Base-by-base conservation (phyloP, 2,797 vertebrate genomes). In the Molossus molossus region DNA sequence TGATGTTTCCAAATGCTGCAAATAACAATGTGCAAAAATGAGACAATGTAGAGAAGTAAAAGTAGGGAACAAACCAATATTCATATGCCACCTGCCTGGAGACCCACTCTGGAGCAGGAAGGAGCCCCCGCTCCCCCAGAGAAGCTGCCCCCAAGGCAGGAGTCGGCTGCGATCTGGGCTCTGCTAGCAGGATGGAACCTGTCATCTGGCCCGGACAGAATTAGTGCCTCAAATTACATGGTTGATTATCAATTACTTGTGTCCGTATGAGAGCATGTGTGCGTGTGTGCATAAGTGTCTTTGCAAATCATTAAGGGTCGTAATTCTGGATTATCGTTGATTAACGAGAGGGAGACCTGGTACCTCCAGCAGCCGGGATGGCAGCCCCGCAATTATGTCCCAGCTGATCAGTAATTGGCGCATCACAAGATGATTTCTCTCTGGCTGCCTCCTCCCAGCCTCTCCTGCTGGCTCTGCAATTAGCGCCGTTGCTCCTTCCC, bases 291-390 rank as follows among this genome's bases (percentile, higher is more conserved):
- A 73, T 72, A 50, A 97, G 97, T 97, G 65, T 97, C 97, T 98
- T 94, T 93, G 95, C 92, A 98, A 98, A 98, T 98, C 98, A 98
- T 98, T 98, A 98, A 97, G 97, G 73, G 96, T 96, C 95, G 86
- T 98, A 97, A 98, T 97, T 98, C 96, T 98, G 94, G 95, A 96
- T 98, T 97, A 95, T 94, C 79, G 87, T 91, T 97, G 97, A 98
- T 90, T 96, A 97, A 98, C 89, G 80, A 97, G 96, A 76, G 96
- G 93, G 88, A 98, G 98, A 93, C 79, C 92, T 94, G 94, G 84
- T 62, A 67, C 81, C 95, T 97, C 92, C 90, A 87, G 92, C 96
- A 96, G 94, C 90, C 48, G 40, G 89, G 80, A 97, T 96, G 90
- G 64, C 97, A 97, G 93, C 95, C 97, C 94, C 81, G 40, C 95